Conservation (phyloP, 2,797 vertebrate species). For the Ctenopoma kingsleyae region DNA sequence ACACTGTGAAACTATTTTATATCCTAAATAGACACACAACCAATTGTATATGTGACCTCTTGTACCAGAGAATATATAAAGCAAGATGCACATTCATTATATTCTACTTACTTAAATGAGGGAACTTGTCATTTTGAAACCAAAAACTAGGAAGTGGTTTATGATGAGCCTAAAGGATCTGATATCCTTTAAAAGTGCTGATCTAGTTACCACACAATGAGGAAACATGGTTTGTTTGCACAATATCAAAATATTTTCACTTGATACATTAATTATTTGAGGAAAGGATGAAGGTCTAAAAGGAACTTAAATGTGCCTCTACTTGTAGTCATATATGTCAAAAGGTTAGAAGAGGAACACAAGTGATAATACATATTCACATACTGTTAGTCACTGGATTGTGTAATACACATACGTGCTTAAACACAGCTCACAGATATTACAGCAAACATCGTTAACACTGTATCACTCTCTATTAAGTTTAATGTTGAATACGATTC, state of each 20-base stretch:
- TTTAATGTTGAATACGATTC: too few relatives aligned
- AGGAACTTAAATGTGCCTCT: constrained; percentile 8
- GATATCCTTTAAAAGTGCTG: constrained; percentile 22
- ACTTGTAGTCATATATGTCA: neutral
- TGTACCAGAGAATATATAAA: neutral
- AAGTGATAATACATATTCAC: neutral
- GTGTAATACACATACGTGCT: neutral
- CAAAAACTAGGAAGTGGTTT: constrained; percentile 53
- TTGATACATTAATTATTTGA: neutral
- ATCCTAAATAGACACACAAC: neutral
- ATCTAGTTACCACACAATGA: neutral
- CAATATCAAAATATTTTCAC: neutral
- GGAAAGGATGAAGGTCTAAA: neutral
- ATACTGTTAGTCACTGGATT: neutral
- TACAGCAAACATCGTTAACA: constrained; percentile 1
- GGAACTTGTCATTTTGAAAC: constrained; percentile 41
- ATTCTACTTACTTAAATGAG: neutral
- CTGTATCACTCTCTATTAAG: neutral
- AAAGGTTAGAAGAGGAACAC: constrained; percentile 13
- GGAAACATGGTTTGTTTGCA: constrained; percentile 6
- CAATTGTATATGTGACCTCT: neutral
- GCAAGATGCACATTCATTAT: neutral
- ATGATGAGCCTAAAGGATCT: constrained; percentile 35
- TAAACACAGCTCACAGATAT: neutral
- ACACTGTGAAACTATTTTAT: neutral